Evolutionary conservation across 2,797 vertebrate genomes (phyloP).

Genomic region (Protosalanx chinensis): DNA sequence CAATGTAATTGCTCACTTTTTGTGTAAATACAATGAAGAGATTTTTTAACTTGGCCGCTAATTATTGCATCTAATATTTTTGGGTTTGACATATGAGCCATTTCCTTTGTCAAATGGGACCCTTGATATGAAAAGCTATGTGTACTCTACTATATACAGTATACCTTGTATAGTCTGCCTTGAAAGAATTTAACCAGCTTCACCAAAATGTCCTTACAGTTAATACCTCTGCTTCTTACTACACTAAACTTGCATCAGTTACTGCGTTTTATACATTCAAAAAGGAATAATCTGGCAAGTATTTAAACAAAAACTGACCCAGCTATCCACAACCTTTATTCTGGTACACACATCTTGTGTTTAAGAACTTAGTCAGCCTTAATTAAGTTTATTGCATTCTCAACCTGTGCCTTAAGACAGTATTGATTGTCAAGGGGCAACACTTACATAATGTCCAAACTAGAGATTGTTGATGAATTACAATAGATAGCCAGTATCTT

Average conservation of each 20-base stretch:
- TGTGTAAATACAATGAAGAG: neutral
- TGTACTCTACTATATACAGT: slow-evolving; percentile 1
- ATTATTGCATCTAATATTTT: neutral
- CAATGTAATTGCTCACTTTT: neutral
- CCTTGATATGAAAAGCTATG: slow-evolving; percentile 6
- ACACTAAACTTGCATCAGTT: slow-evolving; percentile 7
- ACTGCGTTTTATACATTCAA: neutral
- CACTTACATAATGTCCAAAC: slow-evolving; percentile 2
- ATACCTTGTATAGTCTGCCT: slow-evolving; percentile 4
- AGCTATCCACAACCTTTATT: neutral
- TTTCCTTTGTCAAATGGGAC: slow-evolving; percentile 16
- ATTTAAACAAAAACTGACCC: neutral
- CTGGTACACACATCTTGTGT: neutral
- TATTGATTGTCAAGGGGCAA: slow-evolving; percentile 15
- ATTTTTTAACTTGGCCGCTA: neutral
- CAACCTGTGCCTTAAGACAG: slow-evolving; percentile 30
- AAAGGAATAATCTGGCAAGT: neutral
- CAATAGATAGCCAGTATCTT: slow-evolving; percentile 1
- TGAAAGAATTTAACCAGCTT: slow-evolving; percentile 1
- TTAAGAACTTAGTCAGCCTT: neutral
- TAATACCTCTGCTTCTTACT: slow-evolving; percentile 19
- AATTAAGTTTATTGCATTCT: neutral
- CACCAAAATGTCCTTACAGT: slow-evolving; percentile 4
- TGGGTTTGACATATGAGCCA: neutral
- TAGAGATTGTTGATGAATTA: slow-evolving; percentile 8